Evolutionary conservation across 2,888 invertebrate genomes (phyloP), one percentile per base, ranked within the genome.

Genomic region (Punctoribates punctum): DNA sequence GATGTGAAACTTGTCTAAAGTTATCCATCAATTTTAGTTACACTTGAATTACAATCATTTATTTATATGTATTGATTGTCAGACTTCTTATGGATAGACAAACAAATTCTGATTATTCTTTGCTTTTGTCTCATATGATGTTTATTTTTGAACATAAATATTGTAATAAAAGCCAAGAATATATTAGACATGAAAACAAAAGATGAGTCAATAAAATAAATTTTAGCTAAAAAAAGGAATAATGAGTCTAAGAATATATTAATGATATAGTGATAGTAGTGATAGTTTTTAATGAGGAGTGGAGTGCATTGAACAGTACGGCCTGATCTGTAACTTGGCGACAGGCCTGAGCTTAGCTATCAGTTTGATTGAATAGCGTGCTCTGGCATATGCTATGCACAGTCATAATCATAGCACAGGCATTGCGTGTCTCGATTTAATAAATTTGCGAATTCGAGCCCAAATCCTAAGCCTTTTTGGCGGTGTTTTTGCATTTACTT

Each of bases 221-320:
- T 65, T 62, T 65, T 25, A 65, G 65, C 15, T 5, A 65, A 65
- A 27, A 34, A 38, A 65, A 38, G 29, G 27, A 25, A 27, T 11
- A 23, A 42, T 34, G 20, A 9, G 42, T 70, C 11, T 70, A 3
- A 42, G 42, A 42, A 38, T 13, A 46, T 65, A 38, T 13, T 70
- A 70, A 70, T 70, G 70, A 70, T 70, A 42, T 70, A 23, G 42
- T 70, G 70, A 70, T 70, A 20, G 70, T 70, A 23, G 42, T 70
- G 70, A 70, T 70, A 20, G 70, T 42, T 70, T 70, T 70, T 70
- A 70, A 70, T 70, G 70, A 70, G 70, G 23, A 70, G 70, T 42
- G 6, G 70, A 70, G 70, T n/a, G 65, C 38, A 65, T 17, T 46
- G 70, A 42, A 62, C 62, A 62, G 62, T 62, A 5, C 29, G 62